Conservation (phyloP, 2,113 vertebrate genomes). For the Grammomys surdaster region DNA sequence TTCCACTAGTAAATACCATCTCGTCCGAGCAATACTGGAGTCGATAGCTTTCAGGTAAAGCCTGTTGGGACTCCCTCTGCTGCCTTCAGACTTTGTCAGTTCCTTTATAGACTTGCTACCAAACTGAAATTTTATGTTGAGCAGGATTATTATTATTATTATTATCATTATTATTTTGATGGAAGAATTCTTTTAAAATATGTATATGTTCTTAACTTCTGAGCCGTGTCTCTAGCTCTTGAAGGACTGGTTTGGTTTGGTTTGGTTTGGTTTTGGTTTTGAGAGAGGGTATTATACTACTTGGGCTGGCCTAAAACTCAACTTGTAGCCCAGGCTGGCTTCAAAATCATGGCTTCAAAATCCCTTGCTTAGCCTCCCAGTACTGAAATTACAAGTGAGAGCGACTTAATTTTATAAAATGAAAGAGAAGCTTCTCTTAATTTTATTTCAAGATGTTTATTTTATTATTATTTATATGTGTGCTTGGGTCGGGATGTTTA, state of each 20-base stretch:
- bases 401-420: background rate
- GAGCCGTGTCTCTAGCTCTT: background rate
- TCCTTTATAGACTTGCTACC: background rate
- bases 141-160: no score
- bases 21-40: slow-evolving; percentile 96
- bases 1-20: slow-evolving; percentile 93
- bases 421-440: background rate
- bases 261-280: background rate
- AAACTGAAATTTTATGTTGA: background rate
- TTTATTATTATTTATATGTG: background rate
- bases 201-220: background rate
- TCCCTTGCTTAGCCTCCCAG: no score
- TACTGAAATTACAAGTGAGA: background rate
- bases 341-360: background rate
- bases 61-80: background rate
- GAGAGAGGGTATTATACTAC: background rate
- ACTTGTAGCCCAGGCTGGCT: background rate
- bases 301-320: background rate
- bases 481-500: background rate
- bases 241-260: background rate
- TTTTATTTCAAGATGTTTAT: background rate
- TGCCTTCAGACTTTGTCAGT: background rate
- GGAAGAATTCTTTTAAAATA: no score
- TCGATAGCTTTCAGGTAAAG: slow-evolving; percentile 95
- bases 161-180: no score